Percentiles rank a stretch among this genome's conserved stretches.
These are phyloP conservation scores for Microplitis deprimator DNA, from an alignment of 2,888 invertebrate species.

Conservation along the genomic window DNA sequence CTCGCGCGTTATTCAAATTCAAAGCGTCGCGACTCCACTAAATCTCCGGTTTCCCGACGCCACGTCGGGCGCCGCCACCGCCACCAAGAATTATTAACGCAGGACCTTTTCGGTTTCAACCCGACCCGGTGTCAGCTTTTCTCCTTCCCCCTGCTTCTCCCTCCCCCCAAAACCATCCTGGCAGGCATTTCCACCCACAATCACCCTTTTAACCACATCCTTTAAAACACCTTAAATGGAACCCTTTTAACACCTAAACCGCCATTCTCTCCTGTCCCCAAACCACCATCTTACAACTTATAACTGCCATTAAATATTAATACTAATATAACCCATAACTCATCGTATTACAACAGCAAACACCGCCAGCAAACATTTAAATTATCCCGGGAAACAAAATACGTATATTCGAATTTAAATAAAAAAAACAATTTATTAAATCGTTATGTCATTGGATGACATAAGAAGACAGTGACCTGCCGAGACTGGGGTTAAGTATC, in stretches of 20 bases:
- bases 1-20: constrained; percentile 46
- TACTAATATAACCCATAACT: neutral
- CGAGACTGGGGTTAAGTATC: constrained; percentile 43
- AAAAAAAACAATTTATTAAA: constrained; percentile 8
- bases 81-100: constrained; percentile 43
- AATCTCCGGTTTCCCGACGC: constrained; percentile 38
- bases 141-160: neutral
- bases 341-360: too few relatives aligned
- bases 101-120: constrained; percentile 34
- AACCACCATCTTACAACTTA: neutral
- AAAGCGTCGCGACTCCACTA: constrained; percentile 43
- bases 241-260: constrained; percentile 1
- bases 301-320: neutral
- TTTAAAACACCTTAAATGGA: constrained; percentile 1
- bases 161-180: neutral
- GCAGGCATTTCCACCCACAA: constrained; percentile 11
- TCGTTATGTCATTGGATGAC: constrained; percentile 47
- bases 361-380: too few relatives aligned
- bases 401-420: neutral
- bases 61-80: constrained; percentile 33
- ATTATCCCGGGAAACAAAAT: too few relatives aligned
- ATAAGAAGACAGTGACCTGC: constrained; percentile 45
- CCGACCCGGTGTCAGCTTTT: neutral
- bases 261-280: neutral
- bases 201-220: neutral